Evolutionary conservation across 1,140 invertebrate species (phyloP), one percentile per base, ranked within the genome.

Genomic region (Achatina immaculata): DNA sequence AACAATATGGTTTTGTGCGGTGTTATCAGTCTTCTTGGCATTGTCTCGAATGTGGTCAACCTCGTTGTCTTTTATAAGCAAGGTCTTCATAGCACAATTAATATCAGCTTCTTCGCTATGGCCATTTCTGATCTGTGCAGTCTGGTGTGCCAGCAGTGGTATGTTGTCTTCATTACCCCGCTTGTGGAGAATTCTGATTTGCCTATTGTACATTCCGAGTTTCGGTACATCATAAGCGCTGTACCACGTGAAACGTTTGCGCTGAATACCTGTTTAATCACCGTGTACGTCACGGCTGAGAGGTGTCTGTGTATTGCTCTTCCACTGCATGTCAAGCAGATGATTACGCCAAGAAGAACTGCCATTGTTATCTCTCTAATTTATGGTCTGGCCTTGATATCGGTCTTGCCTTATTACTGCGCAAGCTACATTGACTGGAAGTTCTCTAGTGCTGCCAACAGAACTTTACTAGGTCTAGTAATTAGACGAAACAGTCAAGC

Each of bases 331-430:
- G 38, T 69, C 68, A 69, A 69, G 31, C 36, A 40, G 42, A 69
- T 69, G 68, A 69, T 69, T 11, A 69, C 68, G 9, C 68, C 68
- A 6, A 69, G 36, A 42, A 40, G 68, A 69, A 69, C 68, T 42
- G 24, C 38, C 1, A 3, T 51, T 6, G 28, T 51, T 24, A 51
- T 74, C 16, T 1, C 1, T 4, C 1, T 14, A 51, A n/a, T 74
- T 2, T 45, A 51, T 9, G 6, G 36, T 24, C 31, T 74, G 11
- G 51, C 16, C 4, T 40, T 51, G n/a, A 14, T 24, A 1, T 45
- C 48, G 3, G 1, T 1, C 36, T 7, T 31, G 3, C 48, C 48
- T 14, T 1, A 24, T n/a, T 45, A 45, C 28, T 28, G 1, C 16
- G 7, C 43, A 28, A 43, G 1, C 0, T 74, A 48, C 28, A 34